Conservation (phyloP, 2,113 vertebrate species). For the human region DNA sequence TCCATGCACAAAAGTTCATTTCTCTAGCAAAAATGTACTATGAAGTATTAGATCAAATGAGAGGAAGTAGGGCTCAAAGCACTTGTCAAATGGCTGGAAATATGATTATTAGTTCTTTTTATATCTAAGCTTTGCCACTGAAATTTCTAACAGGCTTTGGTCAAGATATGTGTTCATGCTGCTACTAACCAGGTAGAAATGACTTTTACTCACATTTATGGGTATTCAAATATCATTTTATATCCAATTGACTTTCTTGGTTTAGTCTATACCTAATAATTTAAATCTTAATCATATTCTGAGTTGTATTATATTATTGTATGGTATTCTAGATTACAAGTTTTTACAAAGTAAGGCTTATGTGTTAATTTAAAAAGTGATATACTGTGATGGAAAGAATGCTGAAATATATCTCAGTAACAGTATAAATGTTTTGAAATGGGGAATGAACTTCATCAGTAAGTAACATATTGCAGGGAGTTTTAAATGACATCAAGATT, state of each 20-base stretch:
- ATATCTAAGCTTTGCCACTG: not conserved
- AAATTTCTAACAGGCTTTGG: slow-evolving; percentile 30
- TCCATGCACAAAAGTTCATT: slow-evolving; percentile 36
- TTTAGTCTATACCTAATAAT: not conserved
- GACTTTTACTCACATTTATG: not conserved
- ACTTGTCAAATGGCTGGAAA: slow-evolving; percentile 18
- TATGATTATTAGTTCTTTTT: slow-evolving; percentile 35
- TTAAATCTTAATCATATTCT: slow-evolving; percentile 16
- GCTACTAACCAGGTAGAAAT: not conserved
- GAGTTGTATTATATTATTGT: not conserved
- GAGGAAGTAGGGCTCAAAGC: slow-evolving; percentile 30
- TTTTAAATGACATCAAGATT: not conserved
- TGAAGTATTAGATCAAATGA: slow-evolving; percentile 51
- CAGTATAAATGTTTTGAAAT: slow-evolving; percentile 5
- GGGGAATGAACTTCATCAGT: not conserved
- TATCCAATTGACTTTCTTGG: not conserved
- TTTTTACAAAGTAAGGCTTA: not conserved
- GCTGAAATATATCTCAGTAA: slow-evolving; percentile 34
- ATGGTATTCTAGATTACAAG: not conserved
- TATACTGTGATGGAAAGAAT: not conserved
- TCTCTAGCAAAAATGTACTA: slow-evolving; percentile 33
- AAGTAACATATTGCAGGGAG: not conserved
- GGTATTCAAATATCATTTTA: not conserved
- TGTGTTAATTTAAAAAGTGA: slow-evolving; percentile 30
- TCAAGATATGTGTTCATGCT: not conserved